phyloP scores from a whole-genome alignment of 2,888 invertebrate species.

The Steromphala cineraria region DNA sequence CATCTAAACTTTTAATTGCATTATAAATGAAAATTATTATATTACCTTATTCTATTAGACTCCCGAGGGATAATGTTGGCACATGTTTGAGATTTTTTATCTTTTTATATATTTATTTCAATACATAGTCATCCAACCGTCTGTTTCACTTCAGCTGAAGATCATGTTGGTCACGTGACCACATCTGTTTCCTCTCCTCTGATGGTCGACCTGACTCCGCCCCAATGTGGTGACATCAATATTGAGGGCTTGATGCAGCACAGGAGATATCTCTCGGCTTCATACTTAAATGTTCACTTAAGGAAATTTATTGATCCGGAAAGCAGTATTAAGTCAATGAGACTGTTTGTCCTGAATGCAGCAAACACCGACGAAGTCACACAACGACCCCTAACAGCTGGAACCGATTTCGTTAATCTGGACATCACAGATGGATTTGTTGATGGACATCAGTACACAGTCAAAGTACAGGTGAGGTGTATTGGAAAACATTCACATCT shows the following conservation, averaged over 20 bases:
- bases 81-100: no score
- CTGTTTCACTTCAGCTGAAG: not conserved
- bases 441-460: constrained; percentile 13
- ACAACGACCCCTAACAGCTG: not conserved
- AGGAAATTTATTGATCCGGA: not conserved
- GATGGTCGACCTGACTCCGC: constrained; percentile 6
- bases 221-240: not conserved
- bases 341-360: not conserved
- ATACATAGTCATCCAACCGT: not conserved
- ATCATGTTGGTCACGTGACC: not conserved
- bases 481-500: no score
- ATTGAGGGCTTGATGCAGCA: not conserved
- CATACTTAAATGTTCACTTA: not conserved
- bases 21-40: no score
- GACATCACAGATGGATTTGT: not conserved
- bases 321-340: not conserved
- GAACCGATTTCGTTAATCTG: not conserved
- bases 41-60: no score
- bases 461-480: not conserved
- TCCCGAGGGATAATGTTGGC: no score
- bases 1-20: no score
- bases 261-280: not conserved
- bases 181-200: not conserved
- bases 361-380: not conserved
- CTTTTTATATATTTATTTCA: no score